Evolutionary conservation across 2,797 vertebrate species (phyloP).

Genomic region (Mormyrus proboscirostris): DNA sequence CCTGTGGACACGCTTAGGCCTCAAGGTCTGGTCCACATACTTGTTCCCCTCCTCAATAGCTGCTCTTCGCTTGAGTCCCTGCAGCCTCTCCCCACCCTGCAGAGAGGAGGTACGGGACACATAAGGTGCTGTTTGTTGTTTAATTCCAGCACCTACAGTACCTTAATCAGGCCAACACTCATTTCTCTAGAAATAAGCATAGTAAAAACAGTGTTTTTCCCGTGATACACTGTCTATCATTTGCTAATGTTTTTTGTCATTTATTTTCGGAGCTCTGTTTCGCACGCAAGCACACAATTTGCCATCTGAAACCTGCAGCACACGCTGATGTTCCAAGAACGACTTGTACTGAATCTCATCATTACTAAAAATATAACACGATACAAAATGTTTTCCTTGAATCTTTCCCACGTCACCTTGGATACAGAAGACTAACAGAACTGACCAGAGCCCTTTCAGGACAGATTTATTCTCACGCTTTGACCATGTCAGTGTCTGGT

Average conservation of each 20-base stretch:
- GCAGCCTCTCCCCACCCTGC: conserved; percentile 80
- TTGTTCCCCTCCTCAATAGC: conserved; percentile 72
- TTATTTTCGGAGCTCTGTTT: not conserved
- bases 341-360: not conserved
- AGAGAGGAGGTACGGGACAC: not conserved
- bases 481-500: not conserved
- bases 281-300: not conserved
- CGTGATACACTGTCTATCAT: not conserved
- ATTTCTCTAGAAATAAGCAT: not conserved
- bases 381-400: not conserved
- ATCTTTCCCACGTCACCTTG: not conserved
- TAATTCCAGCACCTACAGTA: not conserved
- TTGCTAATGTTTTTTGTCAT: not conserved
- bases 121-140: not conserved
- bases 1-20: conserved; percentile 83
- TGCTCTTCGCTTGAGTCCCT: conserved; percentile 73
- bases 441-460: not conserved
- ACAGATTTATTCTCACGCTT: not conserved
- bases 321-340: not conserved
- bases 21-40: conserved; percentile 63
- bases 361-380: not conserved
- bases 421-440: not conserved
- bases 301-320: not conserved
- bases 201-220: not conserved
- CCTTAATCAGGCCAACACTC: not conserved